A percentile compares a stretch with the other conserved stretches of the same genome.
Conservation (phyloP, 2,888 invertebrate species). For the Agrotis segetum region DNA sequence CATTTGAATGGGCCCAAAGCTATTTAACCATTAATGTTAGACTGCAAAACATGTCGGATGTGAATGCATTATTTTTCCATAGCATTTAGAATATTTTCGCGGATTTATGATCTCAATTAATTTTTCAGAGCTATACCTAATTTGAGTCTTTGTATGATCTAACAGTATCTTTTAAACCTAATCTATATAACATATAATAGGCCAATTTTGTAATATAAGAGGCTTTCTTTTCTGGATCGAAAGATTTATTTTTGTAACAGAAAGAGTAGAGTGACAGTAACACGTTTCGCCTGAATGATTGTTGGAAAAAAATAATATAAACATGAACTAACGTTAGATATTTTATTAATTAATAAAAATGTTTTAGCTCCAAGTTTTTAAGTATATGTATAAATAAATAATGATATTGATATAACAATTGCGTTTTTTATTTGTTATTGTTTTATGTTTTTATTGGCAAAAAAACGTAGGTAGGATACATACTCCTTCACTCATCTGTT, state of each 20-base stretch:
- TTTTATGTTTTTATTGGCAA: too few relatives aligned
- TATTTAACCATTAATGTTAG: too few relatives aligned
- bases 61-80: constrained; percentile 5
- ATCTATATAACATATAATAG: constrained; percentile 50
- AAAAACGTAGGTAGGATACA: too few relatives aligned
- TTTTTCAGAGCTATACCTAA: background rate
- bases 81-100: too few relatives aligned
- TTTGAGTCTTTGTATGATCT: constrained; percentile 63
- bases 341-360: constrained; percentile 81
- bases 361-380: constrained; percentile 89
- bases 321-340: constrained; percentile 80
- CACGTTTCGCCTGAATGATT: constrained; percentile 74
- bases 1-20: background rate
- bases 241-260: constrained; percentile 87
- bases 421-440: constrained; percentile 39
- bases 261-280: constrained; percentile 74
- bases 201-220: constrained; percentile 61
- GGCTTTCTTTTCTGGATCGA: constrained; percentile 71
- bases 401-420: constrained; percentile 79
- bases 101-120: too few relatives aligned
- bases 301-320: constrained; percentile 74
- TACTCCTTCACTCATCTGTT: too few relatives aligned
- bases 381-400: constrained; percentile 83
- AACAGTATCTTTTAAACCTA: constrained; percentile 44
- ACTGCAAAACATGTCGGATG: constrained; percentile 28